Percentiles rank a stretch among this genome's conserved stretches.
phyloP scores from a whole-genome alignment of 2,888 invertebrate species.

The Athalia rosae region DNA sequence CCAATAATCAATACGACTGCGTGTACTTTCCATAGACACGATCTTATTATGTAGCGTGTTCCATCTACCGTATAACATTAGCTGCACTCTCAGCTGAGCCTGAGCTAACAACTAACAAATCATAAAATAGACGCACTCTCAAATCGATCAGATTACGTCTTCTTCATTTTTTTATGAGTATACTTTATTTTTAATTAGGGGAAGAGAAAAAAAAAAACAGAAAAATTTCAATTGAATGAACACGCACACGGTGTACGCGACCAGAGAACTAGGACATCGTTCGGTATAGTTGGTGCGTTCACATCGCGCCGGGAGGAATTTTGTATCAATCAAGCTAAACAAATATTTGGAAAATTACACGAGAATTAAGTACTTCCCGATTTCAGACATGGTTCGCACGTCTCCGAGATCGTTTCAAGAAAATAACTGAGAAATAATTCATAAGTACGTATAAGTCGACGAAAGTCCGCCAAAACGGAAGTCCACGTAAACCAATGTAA shows the following conservation, averaged over 20 bases:
- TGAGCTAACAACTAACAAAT: not conserved
- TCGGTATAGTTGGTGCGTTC: conserved; percentile 7
- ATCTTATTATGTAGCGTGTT: conserved; percentile 6
- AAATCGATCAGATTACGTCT: not conserved
- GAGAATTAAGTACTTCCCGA: no score
- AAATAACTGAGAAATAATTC: not conserved
- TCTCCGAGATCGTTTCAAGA: conserved; percentile 9
- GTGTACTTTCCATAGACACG: conserved; percentile 13
- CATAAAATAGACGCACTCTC: not conserved
- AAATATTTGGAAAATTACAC: no score
- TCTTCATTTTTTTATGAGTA: not conserved
- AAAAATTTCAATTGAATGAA: not conserved
- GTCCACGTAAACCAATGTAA: not conserved
- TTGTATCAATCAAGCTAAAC: not conserved
- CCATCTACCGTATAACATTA: not conserved
- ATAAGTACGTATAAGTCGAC: conserved; percentile 26
- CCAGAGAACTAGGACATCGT: conserved; percentile 4
- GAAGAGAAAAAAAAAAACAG: not conserved
- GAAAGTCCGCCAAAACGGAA: conserved; percentile 40
- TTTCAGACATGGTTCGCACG: no score
- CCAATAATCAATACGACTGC: conserved; percentile 34
- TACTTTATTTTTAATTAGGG: no score
- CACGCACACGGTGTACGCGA: not conserved
- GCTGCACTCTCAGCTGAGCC: not conserved
- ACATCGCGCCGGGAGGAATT: not conserved